Percentiles rank a stretch among this genome's conserved stretches.
phyloP scores from a whole-genome alignment of 1,140 invertebrate species.

The Procambarus virginalis region DNA sequence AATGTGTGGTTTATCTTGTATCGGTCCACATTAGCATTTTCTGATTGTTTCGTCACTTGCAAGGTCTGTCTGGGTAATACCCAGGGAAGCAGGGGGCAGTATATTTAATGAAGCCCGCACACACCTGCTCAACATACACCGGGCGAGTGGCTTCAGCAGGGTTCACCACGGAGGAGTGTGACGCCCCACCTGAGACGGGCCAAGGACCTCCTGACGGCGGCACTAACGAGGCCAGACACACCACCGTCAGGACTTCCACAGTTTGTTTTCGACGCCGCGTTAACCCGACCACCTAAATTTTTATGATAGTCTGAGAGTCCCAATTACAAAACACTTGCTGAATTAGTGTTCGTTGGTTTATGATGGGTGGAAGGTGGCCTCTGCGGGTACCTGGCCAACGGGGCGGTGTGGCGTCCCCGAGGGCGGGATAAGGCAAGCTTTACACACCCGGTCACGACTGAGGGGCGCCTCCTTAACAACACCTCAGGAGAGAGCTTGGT shows the following conservation, averaged over 20 bases:
- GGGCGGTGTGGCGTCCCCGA: neutral
- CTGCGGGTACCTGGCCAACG: neutral
- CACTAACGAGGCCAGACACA: neutral
- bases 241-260: neutral
- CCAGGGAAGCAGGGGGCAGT: conserved; percentile 41
- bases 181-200: neutral
- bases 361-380: neutral
- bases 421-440: neutral
- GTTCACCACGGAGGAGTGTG: too few species aligned
- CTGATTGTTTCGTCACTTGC: conserved; percentile 66
- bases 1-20: conserved; percentile 63
- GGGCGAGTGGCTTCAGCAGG: neutral
- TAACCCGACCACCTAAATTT: conserved; percentile 22
- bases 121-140: conserved; percentile 9
- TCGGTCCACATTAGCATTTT: conserved; percentile 63
- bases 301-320: conserved; percentile 19
- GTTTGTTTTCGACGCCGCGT: conserved; percentile 47
- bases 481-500: neutral
- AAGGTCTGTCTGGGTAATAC: conserved; percentile 53
- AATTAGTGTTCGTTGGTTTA: conserved; percentile 26
- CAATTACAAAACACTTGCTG: conserved; percentile 54
- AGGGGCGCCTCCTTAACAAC: neutral
- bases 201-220: neutral
- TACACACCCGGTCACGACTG: neutral
- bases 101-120: conserved; percentile 45